Conservation (phyloP, 2,888 invertebrate genomes). For the Aphidoletes aphidimyza region DNA sequence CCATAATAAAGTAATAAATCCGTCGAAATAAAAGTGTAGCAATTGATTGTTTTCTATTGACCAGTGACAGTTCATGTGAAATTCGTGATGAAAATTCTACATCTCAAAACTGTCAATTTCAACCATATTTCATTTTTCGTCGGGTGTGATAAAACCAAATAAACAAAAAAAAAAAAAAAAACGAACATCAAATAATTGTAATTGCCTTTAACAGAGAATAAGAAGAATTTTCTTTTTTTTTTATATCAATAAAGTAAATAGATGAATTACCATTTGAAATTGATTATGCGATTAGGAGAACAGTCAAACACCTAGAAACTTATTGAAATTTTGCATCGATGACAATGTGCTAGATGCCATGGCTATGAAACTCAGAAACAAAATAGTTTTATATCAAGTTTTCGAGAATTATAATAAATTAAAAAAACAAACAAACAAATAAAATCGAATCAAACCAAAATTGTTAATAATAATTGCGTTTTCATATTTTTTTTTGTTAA, state of each 20-base stretch:
- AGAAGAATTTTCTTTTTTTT: no score
- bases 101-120: no score
- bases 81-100: neutral
- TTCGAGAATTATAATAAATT: neutral
- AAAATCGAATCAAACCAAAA: no score
- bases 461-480: no score
- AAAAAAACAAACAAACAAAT: neutral
- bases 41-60: neutral
- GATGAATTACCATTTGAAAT: neutral
- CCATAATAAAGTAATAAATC: neutral
- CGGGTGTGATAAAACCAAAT: neutral
- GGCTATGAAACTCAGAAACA: neutral
- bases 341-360: neutral
- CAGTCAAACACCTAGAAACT: neutral
- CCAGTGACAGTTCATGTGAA: neutral
- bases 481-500: no score
- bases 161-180: neutral
- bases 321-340: neutral
- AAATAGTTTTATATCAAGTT: neutral
- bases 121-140: neutral
- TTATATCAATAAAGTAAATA: neutral
- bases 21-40: neutral
- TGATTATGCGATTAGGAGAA: neutral
- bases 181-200: neutral
- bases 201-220: conserved; percentile 8